phyloP scores from a whole-genome alignment of 2,797 vertebrate species.

The Lagocephalus sceleratus region DNA sequence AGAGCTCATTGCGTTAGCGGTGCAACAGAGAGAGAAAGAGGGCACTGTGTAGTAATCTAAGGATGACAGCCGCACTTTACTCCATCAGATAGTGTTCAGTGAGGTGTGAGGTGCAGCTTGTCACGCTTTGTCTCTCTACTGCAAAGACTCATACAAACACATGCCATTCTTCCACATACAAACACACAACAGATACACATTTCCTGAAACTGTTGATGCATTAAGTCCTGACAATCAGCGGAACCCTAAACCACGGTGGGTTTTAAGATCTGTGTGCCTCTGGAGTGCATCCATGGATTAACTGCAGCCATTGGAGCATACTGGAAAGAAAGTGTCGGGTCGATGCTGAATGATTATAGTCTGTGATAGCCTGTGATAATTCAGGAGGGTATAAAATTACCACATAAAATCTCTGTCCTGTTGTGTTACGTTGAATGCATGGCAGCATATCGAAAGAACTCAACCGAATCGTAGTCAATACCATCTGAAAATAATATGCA shows the following conservation, averaged over 20 bases:
- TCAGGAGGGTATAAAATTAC: constrained; percentile 39
- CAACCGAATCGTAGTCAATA: constrained; percentile 25
- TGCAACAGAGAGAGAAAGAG: constrained; percentile 30
- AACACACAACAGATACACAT: constrained; percentile 1
- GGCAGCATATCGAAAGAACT: constrained; percentile 31
- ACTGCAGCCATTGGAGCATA: constrained; percentile 31
- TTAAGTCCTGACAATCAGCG: constrained; percentile 36
- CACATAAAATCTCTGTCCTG: constrained; percentile 45
- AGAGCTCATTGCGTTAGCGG: constrained; percentile 53
- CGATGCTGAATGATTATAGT: constrained; percentile 34
- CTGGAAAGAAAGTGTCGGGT: constrained; percentile 40
- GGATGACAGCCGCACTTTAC: constrained; percentile 56
- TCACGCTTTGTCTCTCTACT: constrained; percentile 40
- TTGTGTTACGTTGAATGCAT: constrained; percentile 25
- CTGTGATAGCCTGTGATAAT: constrained; percentile 61
- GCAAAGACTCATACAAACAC: constrained; percentile 7
- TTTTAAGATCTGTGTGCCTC: constrained; percentile 40
- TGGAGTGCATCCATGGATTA: too few relatives aligned
- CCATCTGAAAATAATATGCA: constrained; percentile 13
- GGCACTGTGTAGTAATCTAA: constrained; percentile 47
- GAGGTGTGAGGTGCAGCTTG: constrained; percentile 45
- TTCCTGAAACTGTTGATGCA: constrained; percentile 11
- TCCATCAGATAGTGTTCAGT: constrained; percentile 55
- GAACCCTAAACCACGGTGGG: constrained; percentile 22
- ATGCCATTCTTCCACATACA: neutral